A percentile compares a stretch with the other conserved stretches of the same genome.
Conservation (phyloP, 2,888 invertebrate genomes). For the Coronaproctus castanopsis region DNA sequence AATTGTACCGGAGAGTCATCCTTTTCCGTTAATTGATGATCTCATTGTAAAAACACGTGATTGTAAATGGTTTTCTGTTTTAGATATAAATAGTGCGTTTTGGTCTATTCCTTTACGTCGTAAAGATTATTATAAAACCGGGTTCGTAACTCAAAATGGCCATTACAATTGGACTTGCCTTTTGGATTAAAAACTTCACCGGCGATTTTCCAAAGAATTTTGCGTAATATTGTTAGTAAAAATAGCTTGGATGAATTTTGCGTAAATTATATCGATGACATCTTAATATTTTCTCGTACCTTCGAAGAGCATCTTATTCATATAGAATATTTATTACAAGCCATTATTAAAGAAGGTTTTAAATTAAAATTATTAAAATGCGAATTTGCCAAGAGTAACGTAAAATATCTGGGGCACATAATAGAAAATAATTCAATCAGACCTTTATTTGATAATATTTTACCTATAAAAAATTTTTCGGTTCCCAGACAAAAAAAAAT, state of each 20-base stretch:
- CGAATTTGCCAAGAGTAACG: background rate
- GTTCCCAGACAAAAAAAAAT: slow-evolving; percentile 8
- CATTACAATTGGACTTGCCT: slow-evolving; percentile 10
- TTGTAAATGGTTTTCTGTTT: slow-evolving; percentile 2
- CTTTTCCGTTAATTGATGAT: slow-evolving; percentile 11
- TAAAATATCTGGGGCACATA: slow-evolving; percentile 10
- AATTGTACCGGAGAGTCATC: slow-evolving; percentile 3
- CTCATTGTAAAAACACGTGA: slow-evolving; percentile 18
- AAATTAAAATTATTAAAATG: slow-evolving; percentile 3
- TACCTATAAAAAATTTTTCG: slow-evolving; percentile 7
- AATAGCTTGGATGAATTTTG: slow-evolving; percentile 9
- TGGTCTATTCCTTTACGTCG: slow-evolving; percentile 10
- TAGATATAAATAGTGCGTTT: slow-evolving; percentile 14
- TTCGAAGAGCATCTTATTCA: background rate
- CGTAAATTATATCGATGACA: slow-evolving; percentile 11
- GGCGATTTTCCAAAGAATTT: slow-evolving; percentile 12
- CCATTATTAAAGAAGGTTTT: slow-evolving; percentile 1
- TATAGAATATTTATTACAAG: background rate
- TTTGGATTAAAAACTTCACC: slow-evolving; percentile 14
- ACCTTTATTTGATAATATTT: slow-evolving; percentile 10
- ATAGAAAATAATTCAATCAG: slow-evolving; percentile 7
- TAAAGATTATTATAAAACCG: slow-evolving; percentile 10
- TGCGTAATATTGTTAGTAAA: slow-evolving; percentile 10
- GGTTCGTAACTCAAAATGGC: slow-evolving; percentile 11
- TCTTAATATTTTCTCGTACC: slow-evolving; percentile 8